Evolutionary conservation across 2,888 invertebrate species (phyloP).

Genomic region (Pandemis corylana): DNA sequence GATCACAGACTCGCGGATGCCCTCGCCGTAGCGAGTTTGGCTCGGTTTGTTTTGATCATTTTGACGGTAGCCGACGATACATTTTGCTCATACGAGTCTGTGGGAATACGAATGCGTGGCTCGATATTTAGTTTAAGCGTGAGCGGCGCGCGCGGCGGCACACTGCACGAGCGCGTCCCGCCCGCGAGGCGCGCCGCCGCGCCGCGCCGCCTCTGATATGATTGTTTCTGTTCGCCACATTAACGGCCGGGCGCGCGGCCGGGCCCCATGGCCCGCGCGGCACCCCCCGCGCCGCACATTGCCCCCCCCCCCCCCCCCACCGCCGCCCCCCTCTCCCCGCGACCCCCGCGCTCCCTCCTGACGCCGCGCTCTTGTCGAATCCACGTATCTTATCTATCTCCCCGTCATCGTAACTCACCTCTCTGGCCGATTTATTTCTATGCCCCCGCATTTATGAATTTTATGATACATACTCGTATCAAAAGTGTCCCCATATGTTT

Average conservation of each 20-base stretch:
- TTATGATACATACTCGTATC: not conserved
- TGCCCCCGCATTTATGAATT: not conserved
- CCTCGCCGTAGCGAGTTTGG: not conserved
- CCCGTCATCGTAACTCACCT: not conserved
- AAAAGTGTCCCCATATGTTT: not conserved
- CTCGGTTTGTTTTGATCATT: not conserved
- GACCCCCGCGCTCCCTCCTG: not conserved
- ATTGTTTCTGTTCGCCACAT: conserved; percentile 26
- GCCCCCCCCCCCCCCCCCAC: conserved; percentile 17
- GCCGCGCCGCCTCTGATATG: not conserved
- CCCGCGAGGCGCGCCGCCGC: not conserved
- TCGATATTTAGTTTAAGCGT: not conserved
- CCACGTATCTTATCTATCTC: conserved; percentile 7
- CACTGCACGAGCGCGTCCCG: not conserved
- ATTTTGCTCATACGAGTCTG: not conserved
- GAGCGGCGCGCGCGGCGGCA: not conserved
- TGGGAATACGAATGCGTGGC: not conserved
- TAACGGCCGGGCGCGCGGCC: conserved; percentile 34
- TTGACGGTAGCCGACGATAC: not conserved
- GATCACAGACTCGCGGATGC: not conserved
- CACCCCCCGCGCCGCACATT: conserved; percentile 46
- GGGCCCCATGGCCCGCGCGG: conserved; percentile 44
- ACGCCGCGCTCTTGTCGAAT: not conserved
- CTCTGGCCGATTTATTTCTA: not conserved
- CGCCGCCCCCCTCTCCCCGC: conserved; percentile 12